These are phyloP conservation scores for Crossoptilon crossoptilon DNA, from an alignment of 2,797 vertebrate species.

Conservation along the genomic window DNA sequence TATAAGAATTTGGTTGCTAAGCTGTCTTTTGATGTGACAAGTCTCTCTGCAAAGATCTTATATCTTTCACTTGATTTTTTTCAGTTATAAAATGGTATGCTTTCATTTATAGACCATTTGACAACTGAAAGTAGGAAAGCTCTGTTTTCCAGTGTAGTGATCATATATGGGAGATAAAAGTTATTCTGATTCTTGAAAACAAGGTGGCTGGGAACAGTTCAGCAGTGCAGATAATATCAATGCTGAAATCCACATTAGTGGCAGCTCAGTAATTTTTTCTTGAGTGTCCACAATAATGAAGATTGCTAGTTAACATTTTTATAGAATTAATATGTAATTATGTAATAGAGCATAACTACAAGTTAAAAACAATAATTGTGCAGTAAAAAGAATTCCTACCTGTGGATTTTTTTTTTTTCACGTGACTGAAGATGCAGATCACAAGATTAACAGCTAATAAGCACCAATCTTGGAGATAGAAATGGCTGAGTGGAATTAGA, in stretches of 20 bases:
- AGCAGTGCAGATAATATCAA: not conserved
- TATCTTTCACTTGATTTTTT: not conserved
- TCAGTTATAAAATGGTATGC: not conserved
- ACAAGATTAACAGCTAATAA: not conserved
- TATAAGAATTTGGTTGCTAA: not conserved
- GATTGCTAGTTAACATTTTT: not conserved
- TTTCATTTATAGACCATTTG: not conserved
- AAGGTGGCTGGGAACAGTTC: not conserved
- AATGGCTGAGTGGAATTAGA: not conserved
- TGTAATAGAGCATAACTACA: not conserved
- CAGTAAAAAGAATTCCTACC: not conserved
- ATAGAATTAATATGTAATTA: not conserved
- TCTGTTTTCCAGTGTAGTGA: not conserved
- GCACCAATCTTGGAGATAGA: not conserved
- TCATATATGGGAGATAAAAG: not conserved
- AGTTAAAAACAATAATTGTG: not conserved
- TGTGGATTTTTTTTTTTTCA: not conserved
- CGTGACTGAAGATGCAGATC: not conserved
- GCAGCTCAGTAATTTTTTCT: not conserved
- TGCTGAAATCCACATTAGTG: not conserved
- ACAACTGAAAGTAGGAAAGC: not conserved
- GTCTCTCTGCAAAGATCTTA: not conserved
- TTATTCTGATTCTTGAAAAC: not conserved
- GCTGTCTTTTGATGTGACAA: conserved; percentile 1
- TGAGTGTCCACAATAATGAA: not conserved